Base-by-base conservation (phyloP, 2,888 invertebrate species). In the Operophtera brumata region DNA sequence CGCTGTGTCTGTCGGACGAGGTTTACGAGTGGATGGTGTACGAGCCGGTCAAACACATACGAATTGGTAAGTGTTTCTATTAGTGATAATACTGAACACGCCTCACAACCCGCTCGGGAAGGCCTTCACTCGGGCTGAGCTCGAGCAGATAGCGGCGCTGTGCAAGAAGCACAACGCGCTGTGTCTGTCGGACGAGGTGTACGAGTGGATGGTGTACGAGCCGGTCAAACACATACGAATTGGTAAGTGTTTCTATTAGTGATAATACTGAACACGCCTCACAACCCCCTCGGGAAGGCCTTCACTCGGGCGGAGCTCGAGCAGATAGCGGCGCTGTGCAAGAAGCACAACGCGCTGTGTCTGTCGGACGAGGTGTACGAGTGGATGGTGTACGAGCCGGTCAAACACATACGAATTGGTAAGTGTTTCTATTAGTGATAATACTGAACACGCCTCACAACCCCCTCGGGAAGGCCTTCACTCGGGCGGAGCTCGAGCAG, bases 371-470 rank as follows among this genome's bases (percentile, higher is more conserved):
- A 99, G 83, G 99, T 99, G 0, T 99, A 99, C 69, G 99, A 99
- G 82, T 99, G 98, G 97, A 92, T 99, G 79, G 95, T 96, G 9
- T 98, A 94, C 72, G 93, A 95, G 72, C 95, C 95, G 0, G 91
- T 93, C 28, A 91, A 96, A 70, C 97, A 99, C 82, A 93, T 98
- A 56, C 93, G 98, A 78, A 99, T 99, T 56, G 98, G n/a, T n/a
- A n/a, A n/a, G n/a, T n/a, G n/a, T n/a, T n/a, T n/a, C n/a, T n/a
- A n/a, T n/a, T n/a, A n/a, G n/a, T 96, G 82, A 94, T 99, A 1
- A 95, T 99, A 49, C 69, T 99, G n/a, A 99, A 99, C 84, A 99
- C 98, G 0, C 99, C 99, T 0, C 96, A 99, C 83, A 99, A 99
- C 86, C 99, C 99, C 0, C 82, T 97, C 0, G 99, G 99, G 40